Percentiles rank a stretch among this genome's conserved stretches.
phyloP scores from a whole-genome alignment of 2,797 vertebrate species.

The Leucoraja ocellata region DNA sequence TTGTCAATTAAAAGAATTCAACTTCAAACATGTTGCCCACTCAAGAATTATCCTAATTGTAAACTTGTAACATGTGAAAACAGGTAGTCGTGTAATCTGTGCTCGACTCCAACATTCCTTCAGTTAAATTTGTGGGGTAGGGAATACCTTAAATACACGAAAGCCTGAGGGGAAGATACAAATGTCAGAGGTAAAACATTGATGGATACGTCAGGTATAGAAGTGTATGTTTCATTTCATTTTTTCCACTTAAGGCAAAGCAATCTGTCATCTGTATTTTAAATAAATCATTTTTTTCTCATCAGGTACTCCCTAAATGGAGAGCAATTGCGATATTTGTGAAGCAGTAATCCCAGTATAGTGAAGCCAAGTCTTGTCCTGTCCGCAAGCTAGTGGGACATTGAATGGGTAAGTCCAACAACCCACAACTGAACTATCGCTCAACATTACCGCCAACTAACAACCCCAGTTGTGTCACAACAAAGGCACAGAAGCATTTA shows the following conservation, averaged over 20 bases:
- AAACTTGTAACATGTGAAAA: neutral
- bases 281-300: neutral
- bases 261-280: neutral
- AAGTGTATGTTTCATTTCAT: neutral
- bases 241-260: neutral
- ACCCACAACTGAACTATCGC: neutral
- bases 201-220: neutral
- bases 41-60: neutral
- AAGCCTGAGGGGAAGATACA: neutral
- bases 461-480: neutral
- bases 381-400: too few relatives aligned
- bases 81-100: neutral
- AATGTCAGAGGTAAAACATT: neutral
- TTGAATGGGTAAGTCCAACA: neutral
- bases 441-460: neutral
- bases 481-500: neutral
- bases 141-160: neutral
- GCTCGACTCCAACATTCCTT: neutral
- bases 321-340: neutral
- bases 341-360: neutral
- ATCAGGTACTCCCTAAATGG: neutral
- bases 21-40: neutral
- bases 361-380: neutral
- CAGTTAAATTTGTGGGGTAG: neutral
- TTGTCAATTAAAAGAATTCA: neutral